Conservation (phyloP, 2,797 vertebrate species). For the Mus caroli region DNA sequence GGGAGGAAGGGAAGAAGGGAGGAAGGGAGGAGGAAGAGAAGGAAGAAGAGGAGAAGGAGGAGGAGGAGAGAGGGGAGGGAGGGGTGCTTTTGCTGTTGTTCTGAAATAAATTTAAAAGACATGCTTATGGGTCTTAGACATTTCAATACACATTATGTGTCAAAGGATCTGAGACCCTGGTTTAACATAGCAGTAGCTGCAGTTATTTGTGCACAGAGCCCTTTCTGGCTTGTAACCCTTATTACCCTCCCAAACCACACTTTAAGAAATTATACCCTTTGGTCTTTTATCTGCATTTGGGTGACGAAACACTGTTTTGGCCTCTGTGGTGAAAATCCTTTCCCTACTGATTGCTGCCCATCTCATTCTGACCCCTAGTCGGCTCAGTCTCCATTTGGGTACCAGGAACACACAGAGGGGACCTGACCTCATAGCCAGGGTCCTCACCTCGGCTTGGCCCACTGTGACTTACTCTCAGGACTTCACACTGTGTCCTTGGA, state of each 20-base stretch:
- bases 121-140: background rate
- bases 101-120: conserved; percentile 37
- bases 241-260: background rate
- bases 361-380: background rate
- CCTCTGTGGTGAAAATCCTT: conserved; percentile 44
- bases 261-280: conserved; percentile 47
- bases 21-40: too few relatives aligned
- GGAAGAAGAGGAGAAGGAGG: background rate
- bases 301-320: conserved; percentile 46
- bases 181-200: background rate
- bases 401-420: background rate
- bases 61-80: background rate
- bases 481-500: conserved; percentile 87
- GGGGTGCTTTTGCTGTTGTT: background rate
- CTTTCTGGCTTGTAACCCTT: conserved; percentile 15
- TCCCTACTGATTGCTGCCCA: conserved; percentile 16
- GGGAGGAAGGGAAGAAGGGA: background rate
- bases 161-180: background rate
- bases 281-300: conserved; percentile 51
- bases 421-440: conserved; percentile 37
- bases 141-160: background rate
- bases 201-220: background rate
- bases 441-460: conserved; percentile 64
- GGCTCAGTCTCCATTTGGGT: background rate
- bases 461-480: conserved; percentile 84